A percentile compares a stretch with the other conserved stretches of the same genome.
Evolutionary conservation across 2,797 vertebrate species (phyloP).

Genomic region (Fundulus diaphanus): DNA sequence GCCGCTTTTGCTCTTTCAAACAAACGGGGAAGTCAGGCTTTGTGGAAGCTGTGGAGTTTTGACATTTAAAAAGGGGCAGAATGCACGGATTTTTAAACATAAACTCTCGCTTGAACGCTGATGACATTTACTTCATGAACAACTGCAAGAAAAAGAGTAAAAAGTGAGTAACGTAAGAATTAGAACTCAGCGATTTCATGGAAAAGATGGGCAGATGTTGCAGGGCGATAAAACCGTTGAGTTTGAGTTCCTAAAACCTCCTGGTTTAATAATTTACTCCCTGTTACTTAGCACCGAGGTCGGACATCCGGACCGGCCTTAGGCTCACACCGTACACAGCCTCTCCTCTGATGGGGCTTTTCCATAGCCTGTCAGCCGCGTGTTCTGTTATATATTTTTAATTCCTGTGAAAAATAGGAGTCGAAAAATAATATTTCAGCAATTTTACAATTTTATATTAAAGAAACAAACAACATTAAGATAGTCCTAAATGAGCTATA

Average conservation of each 20-base stretch:
- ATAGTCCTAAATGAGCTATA: too few relatives aligned
- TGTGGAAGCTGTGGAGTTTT: constrained; percentile 2
- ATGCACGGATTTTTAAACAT: constrained; percentile 32
- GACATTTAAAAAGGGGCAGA: constrained; percentile 35
- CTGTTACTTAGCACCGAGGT: constrained; percentile 50
- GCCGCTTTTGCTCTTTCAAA: constrained; percentile 7
- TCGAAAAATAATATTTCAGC: neutral
- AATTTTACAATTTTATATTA: neutral
- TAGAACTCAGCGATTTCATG: constrained; percentile 32
- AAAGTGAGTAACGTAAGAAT: constrained; percentile 41
- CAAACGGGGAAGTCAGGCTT: constrained; percentile 1
- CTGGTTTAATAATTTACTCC: constrained; percentile 63
- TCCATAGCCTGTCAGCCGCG: constrained; percentile 35
- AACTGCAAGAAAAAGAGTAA: constrained; percentile 17
- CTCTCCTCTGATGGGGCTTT: constrained; percentile 40
- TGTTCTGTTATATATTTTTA: constrained; percentile 41
- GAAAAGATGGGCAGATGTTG: constrained; percentile 23
- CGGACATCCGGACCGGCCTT: constrained; percentile 18
- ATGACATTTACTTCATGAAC: constrained; percentile 48
- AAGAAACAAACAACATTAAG: too few relatives aligned
- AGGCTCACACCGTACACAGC: constrained; percentile 23
- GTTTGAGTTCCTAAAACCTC: constrained; percentile 34
- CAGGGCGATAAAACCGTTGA: constrained; percentile 13
- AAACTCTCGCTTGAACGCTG: neutral
- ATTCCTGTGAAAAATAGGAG: constrained; percentile 10